Evolutionary conservation across 1,140 invertebrate genomes (phyloP), one percentile per base, ranked within the genome.

Genomic region (Goniozus legneri): DNA sequence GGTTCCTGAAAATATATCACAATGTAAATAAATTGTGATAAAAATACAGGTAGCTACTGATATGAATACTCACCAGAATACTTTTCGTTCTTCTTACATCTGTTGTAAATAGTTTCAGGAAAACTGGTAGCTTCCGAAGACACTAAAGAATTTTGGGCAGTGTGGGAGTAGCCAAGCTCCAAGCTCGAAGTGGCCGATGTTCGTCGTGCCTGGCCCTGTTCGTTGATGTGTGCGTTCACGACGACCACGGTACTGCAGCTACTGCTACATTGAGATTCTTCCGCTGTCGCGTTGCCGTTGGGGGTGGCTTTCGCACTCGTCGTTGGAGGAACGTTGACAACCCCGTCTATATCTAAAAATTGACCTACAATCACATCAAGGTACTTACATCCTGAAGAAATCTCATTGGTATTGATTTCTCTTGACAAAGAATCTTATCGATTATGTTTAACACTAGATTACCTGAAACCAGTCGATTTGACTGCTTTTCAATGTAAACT

Each of bases 221-320:
- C 76, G 50, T 77, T 81, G 3, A 80, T 64, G 45, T 80, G 79
- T 51, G 78, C 67, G 58, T 80, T 69, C 8, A 84, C 80, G 36
- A 88, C 83, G 47, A 89, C 87, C 12, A 90, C 85, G 2, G 88
- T 91, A 55, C 87, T 89, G 63, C 87, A 89, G 19, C 85, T 89
- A 31, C 86, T 89, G 35, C 87, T 89, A 66, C 87, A 89, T 62
- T 89, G 88, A 3, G 86, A 88, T 21, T 81, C 78, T 1, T 77
- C 68, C 2, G 76, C 68, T 3, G 69, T 66, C 1, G 63, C 63
- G 8, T 58, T 50, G 10, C 58, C 52, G 6, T 77, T 72, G 20
- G 44, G 67, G 16, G 64, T 57, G 7, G 56, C 50, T 33, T 54
- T 33, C 14, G 57, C 47, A n/a, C 38, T 50, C 10, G 58, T 45